Evolutionary conservation across 2,888 invertebrate species (phyloP), one percentile per base, ranked within the genome.

Genomic region (Eilema griseolum): DNA sequence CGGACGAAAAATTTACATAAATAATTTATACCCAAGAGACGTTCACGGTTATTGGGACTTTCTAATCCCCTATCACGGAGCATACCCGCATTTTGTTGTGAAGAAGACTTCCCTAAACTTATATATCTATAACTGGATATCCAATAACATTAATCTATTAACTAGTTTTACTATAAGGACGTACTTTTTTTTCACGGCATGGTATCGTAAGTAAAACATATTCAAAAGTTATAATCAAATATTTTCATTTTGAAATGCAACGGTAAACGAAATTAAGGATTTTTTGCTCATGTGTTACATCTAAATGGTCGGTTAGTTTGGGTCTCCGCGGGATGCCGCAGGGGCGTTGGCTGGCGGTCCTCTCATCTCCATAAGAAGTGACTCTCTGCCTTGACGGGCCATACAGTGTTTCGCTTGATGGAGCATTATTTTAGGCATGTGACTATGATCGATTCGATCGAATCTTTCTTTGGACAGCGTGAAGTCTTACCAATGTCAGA

Each of bases 361-460:
- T 82, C 88, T 88, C 89, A 90, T 89, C 88, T 90, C 85, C 86
- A 89, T 89, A 89, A 85, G 86, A 88, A 85, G 84, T 86, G 85
- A 81, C 83, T 84, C 82, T 83, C 52, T n/a, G 71, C 69, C 74
- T 72, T 75, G 87, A 84, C 86, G 85, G 83, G 79, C 84, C 86
- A 85, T 77, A 82, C 79, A 77, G 79, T 83, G 84, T 81, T 83
- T 78, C 85, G 88, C 85, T 87, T 89, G 91, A 92, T 88, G 88
- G 86, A 89, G 88, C 88, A 91, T 93, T 91, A 92, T 93, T 93
- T 93, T 90, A 90, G 88, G 91, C 87, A 89, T 92, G 88, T 92
- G 94, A 95, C 94, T 92, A 92, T 94, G 94, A 95, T 95, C 89
- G 94, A 95, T 95, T 91, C 85, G 90, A 92, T 93, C 87, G 88